Evolutionary conservation across 1,140 invertebrate genomes (phyloP), one percentile per base, ranked within the genome.

Genomic region (Acromyrmex charruanus): DNA sequence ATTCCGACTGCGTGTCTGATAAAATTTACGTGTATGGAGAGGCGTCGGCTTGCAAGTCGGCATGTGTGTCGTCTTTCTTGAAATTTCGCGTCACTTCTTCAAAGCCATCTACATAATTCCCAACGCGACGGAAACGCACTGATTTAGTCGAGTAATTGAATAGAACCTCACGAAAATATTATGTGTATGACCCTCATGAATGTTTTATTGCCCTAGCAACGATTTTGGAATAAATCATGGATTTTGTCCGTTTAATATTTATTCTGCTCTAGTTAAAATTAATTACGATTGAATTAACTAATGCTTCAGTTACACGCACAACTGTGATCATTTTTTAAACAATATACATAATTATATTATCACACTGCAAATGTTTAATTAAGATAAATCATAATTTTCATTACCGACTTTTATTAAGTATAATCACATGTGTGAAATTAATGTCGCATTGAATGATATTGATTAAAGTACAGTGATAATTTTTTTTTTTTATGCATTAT

Each of bases 11-110:
- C 58, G 55, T 74, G 63, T 55, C 84, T 82, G 80, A 87, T 75
- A 89, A 89, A 89, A 89, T 87, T 74, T 69, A 61, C 63, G 39
- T 75, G 39, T 84, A 84, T 51, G 80, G 44, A 61, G 39, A 75
- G 58, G 21, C 65, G 79, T 39, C 59, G 63, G 68, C 68, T 82
- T 82, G 80, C 55, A 53, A 51, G 65, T 66, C 77, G 77, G 66
- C 66, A 58, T 71, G 80, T 39, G 69, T 49, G 21, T 49, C 80
- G 80, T 49, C 69, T 84, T 84, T 84, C 80, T 75, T 84, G 80
- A 75, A 84, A 75, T 84, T 75, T 75, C 80, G 55, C 68, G 80
- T 84, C 80, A 63, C 69, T 84, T 74, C 80, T 84, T 74, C 80
- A 61, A 49, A 58, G 80, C 59, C 72, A 63, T 75, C 69, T 75